Evolutionary conservation across 2,113 vertebrate species (phyloP).

Genomic region (Pelecanoides urinatrix): DNA sequence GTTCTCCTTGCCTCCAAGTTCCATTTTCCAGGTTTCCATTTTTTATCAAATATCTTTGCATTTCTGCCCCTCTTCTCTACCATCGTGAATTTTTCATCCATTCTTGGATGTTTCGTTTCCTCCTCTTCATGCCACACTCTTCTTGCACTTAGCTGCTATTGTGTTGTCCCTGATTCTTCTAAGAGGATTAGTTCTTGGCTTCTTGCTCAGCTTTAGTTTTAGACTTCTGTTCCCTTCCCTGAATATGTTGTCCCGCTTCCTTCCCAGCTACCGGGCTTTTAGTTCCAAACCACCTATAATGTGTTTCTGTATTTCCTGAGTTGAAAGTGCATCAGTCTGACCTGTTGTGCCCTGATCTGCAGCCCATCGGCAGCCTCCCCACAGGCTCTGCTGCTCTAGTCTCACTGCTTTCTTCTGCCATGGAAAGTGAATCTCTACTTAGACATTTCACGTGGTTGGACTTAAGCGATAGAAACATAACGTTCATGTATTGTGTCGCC

Average conservation of each 20-base stretch:
- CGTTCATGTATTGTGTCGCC: fast-evolving
- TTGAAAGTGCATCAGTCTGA: not conserved
- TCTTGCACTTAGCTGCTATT: not conserved
- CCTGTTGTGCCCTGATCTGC: not conserved
- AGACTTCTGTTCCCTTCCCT: not conserved
- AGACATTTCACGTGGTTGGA: not conserved
- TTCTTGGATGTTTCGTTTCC: not conserved
- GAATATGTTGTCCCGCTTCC: not conserved
- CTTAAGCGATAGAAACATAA: not conserved
- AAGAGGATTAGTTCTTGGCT: not conserved
- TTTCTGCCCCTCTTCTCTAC: not conserved
- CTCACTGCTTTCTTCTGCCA: not conserved
- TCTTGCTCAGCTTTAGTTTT: not conserved
- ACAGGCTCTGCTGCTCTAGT: not conserved
- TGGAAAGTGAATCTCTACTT: not conserved
- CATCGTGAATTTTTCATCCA: not conserved
- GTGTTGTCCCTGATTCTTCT: not conserved
- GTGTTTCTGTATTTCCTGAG: not conserved
- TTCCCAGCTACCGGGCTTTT: not conserved
- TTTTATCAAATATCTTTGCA: not conserved
- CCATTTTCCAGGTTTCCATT: not conserved
- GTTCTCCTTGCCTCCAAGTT: not conserved
- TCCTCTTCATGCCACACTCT: not conserved
- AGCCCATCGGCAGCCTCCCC: not conserved
- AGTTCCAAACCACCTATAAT: not conserved